phyloP scores from a whole-genome alignment of 37 sponge, comb jelly and placozoan species.

The Hexactinellida sp. region DNA sequence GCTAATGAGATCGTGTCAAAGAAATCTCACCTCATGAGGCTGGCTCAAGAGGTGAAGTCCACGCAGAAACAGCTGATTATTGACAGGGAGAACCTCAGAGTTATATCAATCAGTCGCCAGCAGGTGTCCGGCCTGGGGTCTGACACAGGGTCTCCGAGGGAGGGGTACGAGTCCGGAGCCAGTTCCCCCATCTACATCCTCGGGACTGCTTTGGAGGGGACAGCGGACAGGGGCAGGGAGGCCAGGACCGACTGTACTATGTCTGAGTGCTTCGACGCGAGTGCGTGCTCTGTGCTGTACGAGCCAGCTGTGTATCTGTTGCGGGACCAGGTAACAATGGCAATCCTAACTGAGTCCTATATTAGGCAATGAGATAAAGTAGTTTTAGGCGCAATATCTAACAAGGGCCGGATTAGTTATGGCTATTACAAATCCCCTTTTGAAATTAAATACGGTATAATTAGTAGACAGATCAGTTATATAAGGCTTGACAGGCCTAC shows the following conservation, averaged over 20 bases:
- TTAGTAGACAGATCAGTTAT: too few relatives aligned
- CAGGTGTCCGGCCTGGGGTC: not conserved
- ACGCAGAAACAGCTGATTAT: not conserved
- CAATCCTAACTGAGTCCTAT: not conserved
- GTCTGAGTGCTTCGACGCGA: not conserved
- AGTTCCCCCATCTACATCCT: not conserved
- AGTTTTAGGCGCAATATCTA: too few relatives aligned
- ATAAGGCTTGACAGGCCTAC: too few relatives aligned
- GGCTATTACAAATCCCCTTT: too few relatives aligned
- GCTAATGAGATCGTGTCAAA: slow-evolving; percentile 17
- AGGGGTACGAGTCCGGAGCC: not conserved
- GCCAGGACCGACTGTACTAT: not conserved
- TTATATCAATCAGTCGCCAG: not conserved
- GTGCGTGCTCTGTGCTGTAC: not conserved
- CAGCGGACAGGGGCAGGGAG: not conserved
- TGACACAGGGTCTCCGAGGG: too few relatives aligned
- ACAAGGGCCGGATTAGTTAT: too few relatives aligned
- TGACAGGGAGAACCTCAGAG: not conserved
- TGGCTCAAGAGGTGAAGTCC: not conserved
- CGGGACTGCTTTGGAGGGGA: not conserved
- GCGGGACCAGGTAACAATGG: not conserved
- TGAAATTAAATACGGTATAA: too few relatives aligned
- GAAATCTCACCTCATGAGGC: slow-evolving; percentile 6
- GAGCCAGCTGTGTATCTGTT: not conserved
- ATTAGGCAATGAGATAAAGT: too few relatives aligned